Evolutionary conservation across 2,888 invertebrate genomes (phyloP).

Genomic region (Calameuta filiformis): DNA sequence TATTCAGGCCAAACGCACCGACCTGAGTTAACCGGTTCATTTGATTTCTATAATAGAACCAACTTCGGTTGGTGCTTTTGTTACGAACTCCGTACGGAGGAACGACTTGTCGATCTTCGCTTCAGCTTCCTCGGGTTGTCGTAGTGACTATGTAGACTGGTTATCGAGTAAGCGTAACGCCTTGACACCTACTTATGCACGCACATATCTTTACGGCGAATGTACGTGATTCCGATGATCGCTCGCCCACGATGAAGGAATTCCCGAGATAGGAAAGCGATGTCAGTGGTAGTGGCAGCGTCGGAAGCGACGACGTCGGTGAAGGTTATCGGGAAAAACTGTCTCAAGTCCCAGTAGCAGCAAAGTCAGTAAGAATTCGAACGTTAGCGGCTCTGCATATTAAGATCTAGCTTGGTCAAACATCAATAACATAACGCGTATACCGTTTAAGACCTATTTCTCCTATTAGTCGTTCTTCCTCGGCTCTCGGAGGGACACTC

Average conservation of each 20-base stretch:
- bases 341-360: not conserved
- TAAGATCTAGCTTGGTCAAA: not conserved
- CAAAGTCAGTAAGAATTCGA: not conserved
- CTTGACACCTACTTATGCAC: not conserved
- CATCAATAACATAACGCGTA: not conserved
- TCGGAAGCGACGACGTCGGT: not conserved
- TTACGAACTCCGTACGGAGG: no score
- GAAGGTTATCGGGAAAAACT: not conserved
- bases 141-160: not conserved
- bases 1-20: no score
- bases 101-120: no score
- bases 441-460: not conserved
- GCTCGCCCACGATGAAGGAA: conserved; percentile 19
- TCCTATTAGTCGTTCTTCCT: not conserved
- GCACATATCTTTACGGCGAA: not conserved
- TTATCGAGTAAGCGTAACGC: not conserved
- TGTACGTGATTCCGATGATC: not conserved
- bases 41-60: not conserved
- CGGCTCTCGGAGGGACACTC: not conserved
- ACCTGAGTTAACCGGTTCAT: not conserved
- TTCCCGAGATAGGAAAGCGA: conserved; percentile 26
- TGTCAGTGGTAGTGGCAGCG: conserved; percentile 19
- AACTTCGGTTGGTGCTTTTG: not conserved
- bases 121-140: not conserved
- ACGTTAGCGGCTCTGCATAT: not conserved